Evolutionary conservation across 2,113 vertebrate species (phyloP), one percentile per base, ranked within the genome.

Genomic region (Pitta sordida): DNA sequence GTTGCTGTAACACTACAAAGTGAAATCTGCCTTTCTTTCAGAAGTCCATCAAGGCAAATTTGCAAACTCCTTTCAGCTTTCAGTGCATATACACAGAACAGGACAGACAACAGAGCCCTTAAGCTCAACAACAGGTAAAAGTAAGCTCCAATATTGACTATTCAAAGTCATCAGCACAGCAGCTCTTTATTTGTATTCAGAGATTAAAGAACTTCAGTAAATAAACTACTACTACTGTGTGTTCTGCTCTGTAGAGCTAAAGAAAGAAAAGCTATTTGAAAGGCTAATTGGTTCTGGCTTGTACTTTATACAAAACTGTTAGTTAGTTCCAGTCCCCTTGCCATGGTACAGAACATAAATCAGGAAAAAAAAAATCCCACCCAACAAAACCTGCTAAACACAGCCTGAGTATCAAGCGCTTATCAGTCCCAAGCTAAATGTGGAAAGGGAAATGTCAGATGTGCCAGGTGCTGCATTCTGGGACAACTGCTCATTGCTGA

Each of bases 251-350:
- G 30, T 43, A 79, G 41, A 78, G 68, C 63, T 87, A 75, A 94
- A 91, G 77, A 93, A 93, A 91, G 63, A n/a, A 37, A 62, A 95
- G 79, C 21, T 83, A 36, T 67, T 86, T 78, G 76, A 67, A 88
- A 95, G 58, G 83, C 81, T 84, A 71, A 94, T 82, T 88, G 37
- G 62, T 82, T 91, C 69, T 89, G 86, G 56, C 62, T 75, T 78
- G 21, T 84, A 56, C 82, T 68, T 89, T 27, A 60, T 34, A 73
- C 26, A 79, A 44, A 93, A 15, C 22, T 27, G 24, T 26, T 49
- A 13, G 30, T 37, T 78, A 68, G 75, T 71, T 81, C 52, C 48
- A 86, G 52, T 56, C 29, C 8, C 8, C 15, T 76, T 64, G 29
- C 22, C 76, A 22, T 7, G 15, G 16, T 36, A 23, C 23, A n/a